Evolutionary conservation across 2,113 vertebrate genomes (phyloP).

Genomic region (Tympanuchus pallidicinctus): DNA sequence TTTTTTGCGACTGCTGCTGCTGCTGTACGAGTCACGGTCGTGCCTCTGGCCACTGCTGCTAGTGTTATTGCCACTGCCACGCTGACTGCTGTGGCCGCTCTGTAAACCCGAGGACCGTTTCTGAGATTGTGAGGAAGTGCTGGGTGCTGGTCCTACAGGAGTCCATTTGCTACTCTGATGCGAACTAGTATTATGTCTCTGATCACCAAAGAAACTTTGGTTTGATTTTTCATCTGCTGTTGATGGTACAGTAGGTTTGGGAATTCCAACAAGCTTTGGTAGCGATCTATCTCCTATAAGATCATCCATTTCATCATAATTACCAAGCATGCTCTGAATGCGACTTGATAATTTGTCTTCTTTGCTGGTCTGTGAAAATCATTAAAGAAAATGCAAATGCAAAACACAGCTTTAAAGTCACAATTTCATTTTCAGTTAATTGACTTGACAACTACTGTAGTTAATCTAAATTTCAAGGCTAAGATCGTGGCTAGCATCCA

Average conservation of each 20-base stretch:
- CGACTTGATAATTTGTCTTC: conserved; percentile 98
- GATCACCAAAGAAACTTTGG: conserved; percentile 88
- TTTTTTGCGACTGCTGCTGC: conserved; percentile 85
- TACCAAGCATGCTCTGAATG: conserved; percentile 99
- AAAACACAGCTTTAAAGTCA: not conserved
- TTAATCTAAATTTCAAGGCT: not conserved
- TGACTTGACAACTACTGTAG: not conserved
- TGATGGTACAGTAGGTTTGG: conserved; percentile 88
- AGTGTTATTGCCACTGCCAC: conserved; percentile 70
- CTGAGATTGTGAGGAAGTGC: conserved; percentile 87
- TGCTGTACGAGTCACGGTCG: conserved; percentile 83
- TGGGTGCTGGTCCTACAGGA: conserved; percentile 90
- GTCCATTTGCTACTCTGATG: conserved; percentile 97
- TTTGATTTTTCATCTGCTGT: conserved; percentile 90
- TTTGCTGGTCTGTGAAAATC: conserved; percentile 88
- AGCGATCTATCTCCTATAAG: conserved; percentile 91
- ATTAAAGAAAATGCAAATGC: not conserved
- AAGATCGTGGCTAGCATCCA: not conserved
- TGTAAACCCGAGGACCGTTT: conserved; percentile 87
- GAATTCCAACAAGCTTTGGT: conserved; percentile 86
- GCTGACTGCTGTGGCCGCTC: conserved; percentile 82
- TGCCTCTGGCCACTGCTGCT: conserved; percentile 87
- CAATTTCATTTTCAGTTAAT: accelerated
- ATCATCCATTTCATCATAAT: conserved; percentile 99
- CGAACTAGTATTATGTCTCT: conserved; percentile 83